phyloP scores from a whole-genome alignment of 2,888 invertebrate genomes.

The Selenia dentaria region DNA sequence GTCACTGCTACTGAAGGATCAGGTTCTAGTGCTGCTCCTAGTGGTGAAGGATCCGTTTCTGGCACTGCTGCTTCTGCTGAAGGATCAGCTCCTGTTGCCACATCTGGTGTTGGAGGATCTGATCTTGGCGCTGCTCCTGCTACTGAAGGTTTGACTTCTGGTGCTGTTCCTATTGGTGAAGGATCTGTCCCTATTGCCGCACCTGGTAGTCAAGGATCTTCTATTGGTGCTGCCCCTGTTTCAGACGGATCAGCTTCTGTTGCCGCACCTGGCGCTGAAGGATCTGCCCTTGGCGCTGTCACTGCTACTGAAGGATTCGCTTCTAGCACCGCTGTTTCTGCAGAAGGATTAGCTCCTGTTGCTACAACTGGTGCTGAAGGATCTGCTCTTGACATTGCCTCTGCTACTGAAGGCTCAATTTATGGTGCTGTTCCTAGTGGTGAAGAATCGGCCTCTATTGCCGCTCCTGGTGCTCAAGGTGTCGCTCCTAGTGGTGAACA shows the following conservation, averaged over 20 bases:
- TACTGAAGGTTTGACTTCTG: conserved; percentile 3
- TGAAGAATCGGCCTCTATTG: not conserved
- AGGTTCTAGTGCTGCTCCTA: not conserved
- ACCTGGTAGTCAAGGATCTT: not conserved
- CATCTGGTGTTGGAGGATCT: not conserved
- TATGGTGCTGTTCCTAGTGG: not conserved
- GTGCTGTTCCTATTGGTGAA: not conserved
- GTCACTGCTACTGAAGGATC: conserved; percentile 5
- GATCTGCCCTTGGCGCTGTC: not conserved
- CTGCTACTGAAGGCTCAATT: not conserved
- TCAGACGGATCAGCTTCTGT: not conserved
- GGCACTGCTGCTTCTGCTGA: conserved; percentile 4
- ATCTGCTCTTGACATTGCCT: not conserved
- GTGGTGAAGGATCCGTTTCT: not conserved
- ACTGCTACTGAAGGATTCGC: not conserved
- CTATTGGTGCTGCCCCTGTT: conserved; percentile 6
- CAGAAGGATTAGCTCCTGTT: not conserved
- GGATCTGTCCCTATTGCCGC: not conserved
- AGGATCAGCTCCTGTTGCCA: not conserved
- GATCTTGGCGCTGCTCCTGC: conserved; percentile 5
- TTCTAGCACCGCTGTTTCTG: not conserved
- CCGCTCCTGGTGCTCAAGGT: not conserved
- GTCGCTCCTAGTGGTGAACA: too few species aligned
- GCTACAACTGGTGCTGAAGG: not conserved
- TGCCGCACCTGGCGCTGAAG: not conserved